phyloP scores from a whole-genome alignment of 2,113 vertebrate species.

The Chamaea fasciata region DNA sequence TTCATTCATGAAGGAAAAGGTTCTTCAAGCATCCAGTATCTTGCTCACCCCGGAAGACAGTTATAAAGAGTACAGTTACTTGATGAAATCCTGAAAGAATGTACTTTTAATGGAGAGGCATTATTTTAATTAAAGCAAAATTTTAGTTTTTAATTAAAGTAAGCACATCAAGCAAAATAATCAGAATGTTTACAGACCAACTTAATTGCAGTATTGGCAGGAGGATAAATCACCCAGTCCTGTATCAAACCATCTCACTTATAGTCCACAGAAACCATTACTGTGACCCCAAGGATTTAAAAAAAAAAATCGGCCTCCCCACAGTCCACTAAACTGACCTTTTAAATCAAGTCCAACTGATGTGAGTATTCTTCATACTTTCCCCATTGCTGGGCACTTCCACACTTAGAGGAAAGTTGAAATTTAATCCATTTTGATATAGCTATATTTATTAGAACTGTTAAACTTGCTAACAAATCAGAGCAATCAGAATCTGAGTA shows the following conservation, averaged over 20 bases:
- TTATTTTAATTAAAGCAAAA: background rate
- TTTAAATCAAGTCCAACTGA: background rate
- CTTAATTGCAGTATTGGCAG: background rate
- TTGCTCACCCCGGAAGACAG: background rate
- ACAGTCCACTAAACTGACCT: background rate
- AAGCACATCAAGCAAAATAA: background rate
- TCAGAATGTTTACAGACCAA: background rate
- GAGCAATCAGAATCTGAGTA: background rate
- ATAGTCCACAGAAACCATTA: background rate
- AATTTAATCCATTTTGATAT: background rate
- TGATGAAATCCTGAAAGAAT: background rate
- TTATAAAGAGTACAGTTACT: background rate
- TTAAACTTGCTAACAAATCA: background rate
- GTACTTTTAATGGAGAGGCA: background rate
- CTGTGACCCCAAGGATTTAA: background rate
- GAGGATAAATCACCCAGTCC: background rate
- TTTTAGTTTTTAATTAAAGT: background rate
- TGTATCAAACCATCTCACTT: background rate
- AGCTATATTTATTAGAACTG: background rate
- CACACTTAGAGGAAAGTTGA: background rate
- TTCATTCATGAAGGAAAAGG: background rate
- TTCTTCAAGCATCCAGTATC: background rate
- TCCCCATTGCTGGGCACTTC: background rate
- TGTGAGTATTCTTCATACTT: background rate
- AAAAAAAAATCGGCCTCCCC: background rate